A percentile compares a stretch with the other conserved stretches of the same genome.
Conservation (phyloP, 2,888 invertebrate genomes). For the Schrankia costaestrigalis region DNA sequence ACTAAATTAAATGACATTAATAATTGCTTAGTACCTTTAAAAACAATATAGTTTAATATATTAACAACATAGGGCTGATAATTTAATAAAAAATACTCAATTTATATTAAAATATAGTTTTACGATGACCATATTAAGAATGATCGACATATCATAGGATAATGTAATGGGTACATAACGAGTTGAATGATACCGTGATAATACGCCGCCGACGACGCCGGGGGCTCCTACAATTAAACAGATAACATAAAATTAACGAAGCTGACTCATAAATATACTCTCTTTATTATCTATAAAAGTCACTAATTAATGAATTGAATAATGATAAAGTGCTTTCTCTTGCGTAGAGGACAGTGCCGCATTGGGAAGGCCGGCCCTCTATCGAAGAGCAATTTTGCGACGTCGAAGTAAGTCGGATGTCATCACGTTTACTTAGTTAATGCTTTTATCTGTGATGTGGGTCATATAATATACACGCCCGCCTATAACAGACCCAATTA, state of each 20-base stretch:
- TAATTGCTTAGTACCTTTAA: background rate
- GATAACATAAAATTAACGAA: slow-evolving; percentile 76
- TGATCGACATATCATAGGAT: slow-evolving; percentile 37
- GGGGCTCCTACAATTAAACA: slow-evolving; percentile 66
- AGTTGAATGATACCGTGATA: slow-evolving; percentile 38
- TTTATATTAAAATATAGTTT: slow-evolving; percentile 21
- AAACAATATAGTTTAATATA: background rate
- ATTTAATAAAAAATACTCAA: slow-evolving; percentile 9
- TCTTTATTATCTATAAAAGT: slow-evolving; percentile 77
- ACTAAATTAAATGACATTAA: background rate
- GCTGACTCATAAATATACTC: slow-evolving; percentile 69
- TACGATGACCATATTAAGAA: slow-evolving; percentile 32
- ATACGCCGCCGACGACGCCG: slow-evolving; percentile 42
- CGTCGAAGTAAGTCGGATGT: slow-evolving; percentile 56
- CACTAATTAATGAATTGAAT: slow-evolving; percentile 78
- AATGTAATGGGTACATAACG: slow-evolving; percentile 37
- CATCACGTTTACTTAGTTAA: slow-evolving; percentile 51
- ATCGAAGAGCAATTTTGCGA: slow-evolving; percentile 48
- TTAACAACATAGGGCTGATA: background rate
- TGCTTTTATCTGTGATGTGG: slow-evolving; percentile 45
- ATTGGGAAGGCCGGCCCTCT: slow-evolving; percentile 31
- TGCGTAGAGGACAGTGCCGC: slow-evolving; percentile 32
- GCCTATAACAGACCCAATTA: slow-evolving; percentile 40
- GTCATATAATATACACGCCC: slow-evolving; percentile 38
- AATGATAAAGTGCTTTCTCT: slow-evolving; percentile 68